A percentile compares a stretch with the other conserved stretches of the same genome.
phyloP scores from a whole-genome alignment of 2,113 vertebrate genomes.

The Hemicordylus capensis region DNA sequence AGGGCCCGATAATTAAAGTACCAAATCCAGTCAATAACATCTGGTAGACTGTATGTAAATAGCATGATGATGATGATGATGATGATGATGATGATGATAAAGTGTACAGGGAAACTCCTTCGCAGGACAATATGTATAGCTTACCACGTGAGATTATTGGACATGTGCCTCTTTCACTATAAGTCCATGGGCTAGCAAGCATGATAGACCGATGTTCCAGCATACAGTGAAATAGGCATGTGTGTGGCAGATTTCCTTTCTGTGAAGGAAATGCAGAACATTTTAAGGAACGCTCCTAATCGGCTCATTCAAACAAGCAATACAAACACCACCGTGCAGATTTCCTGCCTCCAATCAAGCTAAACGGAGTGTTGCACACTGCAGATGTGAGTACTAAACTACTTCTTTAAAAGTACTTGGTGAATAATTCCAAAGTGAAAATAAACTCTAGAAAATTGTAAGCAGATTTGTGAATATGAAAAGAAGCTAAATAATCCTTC shows the following conservation, averaged over 20 bases:
- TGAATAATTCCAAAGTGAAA: conserved; percentile 11
- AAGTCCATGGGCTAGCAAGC: neutral
- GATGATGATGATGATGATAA: no score
- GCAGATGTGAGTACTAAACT: neutral
- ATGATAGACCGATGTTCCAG: neutral
- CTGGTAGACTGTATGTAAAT: no score
- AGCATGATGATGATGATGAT: no score
- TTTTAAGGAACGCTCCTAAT: neutral
- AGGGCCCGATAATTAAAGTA: no score
- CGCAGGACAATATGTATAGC: neutral
- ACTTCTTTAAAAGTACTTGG: neutral
- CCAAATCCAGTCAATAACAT: no score
- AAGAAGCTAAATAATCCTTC: neutral
- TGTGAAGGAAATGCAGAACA: neutral
- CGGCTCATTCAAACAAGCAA: neutral
- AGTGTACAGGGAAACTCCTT: no score
- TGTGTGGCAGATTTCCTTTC: neutral
- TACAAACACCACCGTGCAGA: neutral
- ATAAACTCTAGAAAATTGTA: neutral
- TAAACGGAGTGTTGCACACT: neutral
- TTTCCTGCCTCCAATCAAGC: neutral
- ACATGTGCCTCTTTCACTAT: neutral
- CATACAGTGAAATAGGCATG: neutral
- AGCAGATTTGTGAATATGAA: neutral
- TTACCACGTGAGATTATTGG: neutral